phyloP scores from a whole-genome alignment of 2,797 vertebrate species.

The Botia kubotai region DNA sequence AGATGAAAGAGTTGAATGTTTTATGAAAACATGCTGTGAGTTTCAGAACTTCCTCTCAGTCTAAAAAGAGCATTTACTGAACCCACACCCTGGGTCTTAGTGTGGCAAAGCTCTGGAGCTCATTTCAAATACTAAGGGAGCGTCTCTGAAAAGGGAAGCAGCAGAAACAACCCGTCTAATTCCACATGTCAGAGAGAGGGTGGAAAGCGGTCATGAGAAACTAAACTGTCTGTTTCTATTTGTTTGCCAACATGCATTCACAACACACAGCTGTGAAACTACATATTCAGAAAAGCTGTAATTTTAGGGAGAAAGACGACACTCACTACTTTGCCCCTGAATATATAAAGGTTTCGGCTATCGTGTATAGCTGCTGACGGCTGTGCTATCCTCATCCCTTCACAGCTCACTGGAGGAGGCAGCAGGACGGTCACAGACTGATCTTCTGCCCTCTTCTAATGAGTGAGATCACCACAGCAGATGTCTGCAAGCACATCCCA shows the following conservation, averaged over 20 bases:
- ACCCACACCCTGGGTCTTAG: neutral
- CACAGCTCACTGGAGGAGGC: conserved; percentile 5
- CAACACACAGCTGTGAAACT: conserved; percentile 9
- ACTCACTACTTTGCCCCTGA: neutral
- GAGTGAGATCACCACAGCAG: conserved; percentile 39
- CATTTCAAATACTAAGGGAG: neutral
- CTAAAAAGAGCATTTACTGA: conserved; percentile 17
- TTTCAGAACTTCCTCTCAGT: neutral
- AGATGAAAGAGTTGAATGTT: conserved; percentile 31
- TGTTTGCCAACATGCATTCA: conserved; percentile 6
- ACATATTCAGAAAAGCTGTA: neutral
- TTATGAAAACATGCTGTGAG: neutral
- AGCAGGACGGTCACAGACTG: conserved; percentile 15
- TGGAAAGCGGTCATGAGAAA: neutral
- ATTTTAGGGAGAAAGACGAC: conserved; percentile 3
- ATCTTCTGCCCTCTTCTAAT: conserved; percentile 41
- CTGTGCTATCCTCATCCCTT: conserved; percentile 21
- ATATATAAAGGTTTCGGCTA: neutral
- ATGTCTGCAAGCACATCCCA: conserved; percentile 19
- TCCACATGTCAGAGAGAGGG: neutral
- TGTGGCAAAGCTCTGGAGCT: neutral
- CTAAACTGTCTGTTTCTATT: neutral
- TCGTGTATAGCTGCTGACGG: neutral
- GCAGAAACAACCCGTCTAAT: neutral
- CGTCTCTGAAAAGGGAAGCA: neutral